Evolutionary conservation across 2,113 vertebrate species (phyloP).

Genomic region (Jacana jacana): DNA sequence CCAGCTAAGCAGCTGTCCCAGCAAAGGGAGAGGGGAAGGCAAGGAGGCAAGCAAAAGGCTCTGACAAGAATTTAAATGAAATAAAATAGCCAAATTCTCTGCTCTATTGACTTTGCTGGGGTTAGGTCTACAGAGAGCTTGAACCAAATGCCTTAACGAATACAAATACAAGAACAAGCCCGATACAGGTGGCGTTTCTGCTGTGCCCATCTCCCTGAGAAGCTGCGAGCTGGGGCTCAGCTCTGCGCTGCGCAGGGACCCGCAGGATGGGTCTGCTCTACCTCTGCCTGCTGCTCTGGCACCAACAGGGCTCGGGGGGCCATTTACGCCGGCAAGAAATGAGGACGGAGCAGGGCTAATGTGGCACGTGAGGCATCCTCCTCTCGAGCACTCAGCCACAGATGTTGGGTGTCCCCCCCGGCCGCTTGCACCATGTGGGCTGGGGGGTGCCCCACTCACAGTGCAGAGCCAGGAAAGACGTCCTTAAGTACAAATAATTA

Average conservation of each 20-base stretch:
- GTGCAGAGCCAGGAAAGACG: too few species aligned
- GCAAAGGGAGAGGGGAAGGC: neutral
- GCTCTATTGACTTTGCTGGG: neutral
- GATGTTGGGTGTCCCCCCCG: fast-evolving
- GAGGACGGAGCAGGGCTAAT: neutral
- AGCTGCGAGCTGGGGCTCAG: neutral
- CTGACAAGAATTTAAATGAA: neutral
- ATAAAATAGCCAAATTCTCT: neutral
- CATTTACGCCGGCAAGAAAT: neutral
- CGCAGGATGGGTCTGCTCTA: neutral
- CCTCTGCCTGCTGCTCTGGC: neutral
- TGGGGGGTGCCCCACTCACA: neutral
- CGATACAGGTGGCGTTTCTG: fast-evolving
- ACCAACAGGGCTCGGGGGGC: neutral
- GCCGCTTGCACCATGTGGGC: fast-evolving
- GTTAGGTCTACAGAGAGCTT: neutral
- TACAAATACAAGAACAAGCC: neutral
- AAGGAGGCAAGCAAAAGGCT: neutral
- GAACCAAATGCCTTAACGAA: neutral
- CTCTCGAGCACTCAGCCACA: fast-evolving
- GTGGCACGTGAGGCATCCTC: fast-evolving
- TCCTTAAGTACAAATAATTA: neutral
- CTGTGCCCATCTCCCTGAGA: neutral
- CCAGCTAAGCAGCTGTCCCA: slow-evolving; percentile 24
- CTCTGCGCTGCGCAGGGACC: fast-evolving